Conservation (phyloP, 2,888 invertebrate species). For the Argyresthia goedartella region DNA sequence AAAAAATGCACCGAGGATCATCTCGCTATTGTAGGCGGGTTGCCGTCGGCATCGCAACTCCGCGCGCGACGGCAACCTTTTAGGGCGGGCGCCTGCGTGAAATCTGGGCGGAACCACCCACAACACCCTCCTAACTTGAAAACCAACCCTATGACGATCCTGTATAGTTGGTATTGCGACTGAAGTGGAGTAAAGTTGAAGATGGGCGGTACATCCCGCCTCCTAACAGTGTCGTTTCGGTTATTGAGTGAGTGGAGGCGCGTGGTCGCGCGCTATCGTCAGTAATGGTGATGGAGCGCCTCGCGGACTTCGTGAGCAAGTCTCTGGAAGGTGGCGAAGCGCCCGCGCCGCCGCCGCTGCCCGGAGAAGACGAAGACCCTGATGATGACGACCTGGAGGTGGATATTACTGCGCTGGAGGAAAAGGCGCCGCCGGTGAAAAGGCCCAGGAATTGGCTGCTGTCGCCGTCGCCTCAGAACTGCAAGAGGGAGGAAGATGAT, state of each 20-base stretch:
- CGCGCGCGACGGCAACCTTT: conserved; percentile 33
- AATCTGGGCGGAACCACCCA: conserved; percentile 47
- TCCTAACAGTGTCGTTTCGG: no score
- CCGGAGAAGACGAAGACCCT: no score
- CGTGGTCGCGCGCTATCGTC: conserved; percentile 49
- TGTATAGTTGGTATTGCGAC: conserved; percentile 6
- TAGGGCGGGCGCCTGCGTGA: conserved; percentile 49
- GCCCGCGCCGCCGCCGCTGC: conserved; percentile 57
- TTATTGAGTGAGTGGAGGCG: conserved; percentile 47
- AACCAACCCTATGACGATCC: conserved; percentile 12
- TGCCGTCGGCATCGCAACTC: conserved; percentile 25
- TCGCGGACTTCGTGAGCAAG: conserved; percentile 92
- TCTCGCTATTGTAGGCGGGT: conserved; percentile 69
- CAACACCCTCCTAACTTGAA: conserved; percentile 28
- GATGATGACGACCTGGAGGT: conserved; percentile 52
- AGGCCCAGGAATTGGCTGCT: conserved; percentile 60
- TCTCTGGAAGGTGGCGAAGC: conserved; percentile 79
- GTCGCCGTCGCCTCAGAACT: conserved; percentile 50
- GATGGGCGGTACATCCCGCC: conserved; percentile 11
- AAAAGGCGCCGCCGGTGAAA: conserved; percentile 46
- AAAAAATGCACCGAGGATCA: conserved; percentile 59
- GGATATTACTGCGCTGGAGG: conserved; percentile 61
- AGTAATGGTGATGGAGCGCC: conserved; percentile 84
- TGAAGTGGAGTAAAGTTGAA: conserved; percentile 6
- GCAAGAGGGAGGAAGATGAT: conserved; percentile 55